These are phyloP conservation scores for Sarcophaga caerulescens DNA, from an alignment of 2,888 invertebrate species.

Conservation along the genomic window DNA sequence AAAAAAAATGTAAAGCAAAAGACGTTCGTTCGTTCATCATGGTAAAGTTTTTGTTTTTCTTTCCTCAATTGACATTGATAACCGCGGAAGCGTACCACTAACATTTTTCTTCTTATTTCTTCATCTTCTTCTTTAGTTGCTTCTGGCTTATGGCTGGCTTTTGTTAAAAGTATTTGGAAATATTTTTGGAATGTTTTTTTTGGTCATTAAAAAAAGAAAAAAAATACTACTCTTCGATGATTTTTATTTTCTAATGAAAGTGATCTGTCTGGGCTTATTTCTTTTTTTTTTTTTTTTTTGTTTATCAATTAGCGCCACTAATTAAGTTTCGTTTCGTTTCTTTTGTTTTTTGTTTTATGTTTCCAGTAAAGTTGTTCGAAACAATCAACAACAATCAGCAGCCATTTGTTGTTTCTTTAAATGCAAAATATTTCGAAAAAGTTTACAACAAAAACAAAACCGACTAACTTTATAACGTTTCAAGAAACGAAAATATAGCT, in stretches of 20 bases:
- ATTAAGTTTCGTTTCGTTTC: constrained; percentile 21
- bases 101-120: constrained; percentile 25
- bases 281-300: not conserved
- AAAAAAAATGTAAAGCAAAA: constrained; percentile 3
- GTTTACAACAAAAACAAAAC: not conserved
- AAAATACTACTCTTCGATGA: not conserved
- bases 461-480: too few relatives aligned
- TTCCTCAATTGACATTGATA: constrained; percentile 58
- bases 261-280: constrained; percentile 2
- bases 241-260: constrained; percentile 36
- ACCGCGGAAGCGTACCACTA: constrained; percentile 54
- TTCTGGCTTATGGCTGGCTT: not conserved
- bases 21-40: not conserved
- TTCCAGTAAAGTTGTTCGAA: constrained; percentile 8
- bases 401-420: constrained; percentile 12
- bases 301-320: constrained; percentile 60
- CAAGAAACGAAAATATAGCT: too few relatives aligned
- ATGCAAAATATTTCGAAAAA: constrained; percentile 23
- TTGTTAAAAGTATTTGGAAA: constrained; percentile 3
- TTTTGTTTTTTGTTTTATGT: not conserved
- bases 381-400: constrained; percentile 18
- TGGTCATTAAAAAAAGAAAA: constrained; percentile 4
- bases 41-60: constrained; percentile 37
- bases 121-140: not conserved
- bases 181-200: not conserved